Conservation (phyloP, 1,140 invertebrate genomes). For the Drosophila elegans region DNA sequence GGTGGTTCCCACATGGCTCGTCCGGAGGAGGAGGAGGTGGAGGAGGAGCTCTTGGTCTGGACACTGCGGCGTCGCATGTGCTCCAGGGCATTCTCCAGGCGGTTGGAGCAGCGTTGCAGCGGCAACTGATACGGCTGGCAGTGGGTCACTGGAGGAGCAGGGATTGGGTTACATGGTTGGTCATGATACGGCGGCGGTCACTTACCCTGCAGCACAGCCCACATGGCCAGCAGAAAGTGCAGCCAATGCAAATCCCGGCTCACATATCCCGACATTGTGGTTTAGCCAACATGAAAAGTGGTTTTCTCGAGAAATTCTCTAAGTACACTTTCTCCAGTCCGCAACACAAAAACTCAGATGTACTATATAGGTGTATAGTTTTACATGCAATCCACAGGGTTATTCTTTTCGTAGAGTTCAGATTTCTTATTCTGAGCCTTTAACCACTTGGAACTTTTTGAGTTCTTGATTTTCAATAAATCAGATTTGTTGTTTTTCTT, state of each 20-base stretch:
- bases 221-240: conserved; percentile 39
- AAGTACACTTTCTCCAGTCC: no score
- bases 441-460: no score
- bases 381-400: no score
- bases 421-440: no score
- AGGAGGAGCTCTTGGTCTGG: conserved; percentile 56
- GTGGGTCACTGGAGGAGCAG: conserved; percentile 21
- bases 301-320: neutral
- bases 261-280: conserved; percentile 34
- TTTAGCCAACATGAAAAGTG: conserved; percentile 15
- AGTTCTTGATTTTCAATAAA: no score
- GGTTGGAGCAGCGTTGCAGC: conserved; percentile 84
- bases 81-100: conserved; percentile 85
- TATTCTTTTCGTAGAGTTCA: no score
- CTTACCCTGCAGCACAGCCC: conserved; percentile 55
- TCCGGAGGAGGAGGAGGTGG: conserved; percentile 24
- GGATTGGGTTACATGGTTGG: neutral
- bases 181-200: neutral
- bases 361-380: no score
- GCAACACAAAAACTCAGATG: no score
- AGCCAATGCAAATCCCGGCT: conserved; percentile 25
- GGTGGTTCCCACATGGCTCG: conserved; percentile 84
- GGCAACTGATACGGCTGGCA: conserved; percentile 67
- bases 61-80: conserved; percentile 85
- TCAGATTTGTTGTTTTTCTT: no score